A percentile compares a stretch with the other conserved stretches of the same genome.
Evolutionary conservation across 2,113 vertebrate genomes (phyloP).

Genomic region (Cynoglossus semilaevis): DNA sequence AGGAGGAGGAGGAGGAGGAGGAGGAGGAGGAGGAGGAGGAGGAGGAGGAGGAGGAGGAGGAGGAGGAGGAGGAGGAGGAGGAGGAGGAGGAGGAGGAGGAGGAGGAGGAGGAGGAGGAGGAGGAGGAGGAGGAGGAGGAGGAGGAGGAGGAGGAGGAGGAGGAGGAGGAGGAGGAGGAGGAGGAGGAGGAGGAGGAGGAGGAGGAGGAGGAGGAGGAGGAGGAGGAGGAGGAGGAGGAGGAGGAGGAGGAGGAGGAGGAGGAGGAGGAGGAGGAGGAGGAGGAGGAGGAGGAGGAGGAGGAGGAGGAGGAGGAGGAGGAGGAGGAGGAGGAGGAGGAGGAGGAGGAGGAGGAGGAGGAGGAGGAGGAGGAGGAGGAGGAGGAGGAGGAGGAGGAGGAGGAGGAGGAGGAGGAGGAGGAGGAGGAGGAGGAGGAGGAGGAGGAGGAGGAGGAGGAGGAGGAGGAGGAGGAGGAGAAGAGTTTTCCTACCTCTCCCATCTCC

Average conservation of each 20-base stretch:
- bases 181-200: conserved; percentile 65
- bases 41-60: conserved; percentile 67
- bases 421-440: conserved; percentile 68
- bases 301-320: conserved; percentile 58
- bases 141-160: conserved; percentile 68
- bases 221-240: conserved; percentile 67
- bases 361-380: conserved; percentile 67
- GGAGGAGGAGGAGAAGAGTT: conserved; percentile 76
- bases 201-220: conserved; percentile 68
- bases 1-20: conserved; percentile 68
- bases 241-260: conserved; percentile 67
- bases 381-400: conserved; percentile 69
- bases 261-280: conserved; percentile 68
- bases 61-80: conserved; percentile 68
- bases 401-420: conserved; percentile 68
- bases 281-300: conserved; percentile 59
- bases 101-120: conserved; percentile 67
- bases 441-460: conserved; percentile 74
- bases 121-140: conserved; percentile 68
- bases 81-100: conserved; percentile 68
- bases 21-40: conserved; percentile 68
- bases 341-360: conserved; percentile 67
- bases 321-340: conserved; percentile 67
- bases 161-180: conserved; percentile 65
- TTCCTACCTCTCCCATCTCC: conserved; percentile 97